Percentiles rank a stretch among this genome's conserved stretches.
Conservation (phyloP, 2,113 vertebrate genomes). For the Pelecanoides urinatrix region DNA sequence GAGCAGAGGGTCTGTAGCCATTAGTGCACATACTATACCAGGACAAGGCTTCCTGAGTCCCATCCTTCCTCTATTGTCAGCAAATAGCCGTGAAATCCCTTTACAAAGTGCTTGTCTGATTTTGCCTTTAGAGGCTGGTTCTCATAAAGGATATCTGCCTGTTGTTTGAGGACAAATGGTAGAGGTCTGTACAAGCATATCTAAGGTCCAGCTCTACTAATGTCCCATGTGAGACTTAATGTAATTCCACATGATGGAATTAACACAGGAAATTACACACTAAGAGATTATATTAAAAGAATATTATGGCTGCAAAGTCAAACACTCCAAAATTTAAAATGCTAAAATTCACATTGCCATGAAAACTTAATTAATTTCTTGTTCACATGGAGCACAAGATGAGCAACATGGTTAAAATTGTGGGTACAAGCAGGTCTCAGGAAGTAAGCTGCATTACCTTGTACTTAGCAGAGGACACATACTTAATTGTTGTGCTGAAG, state of each 20-base stretch:
- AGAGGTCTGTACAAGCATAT: neutral
- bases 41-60: neutral
- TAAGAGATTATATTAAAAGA: neutral
- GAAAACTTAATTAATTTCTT: neutral
- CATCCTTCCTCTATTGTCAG: neutral
- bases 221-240: neutral
- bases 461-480: neutral
- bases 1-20: neutral
- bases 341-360: neutral
- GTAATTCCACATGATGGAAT: slow-evolving; percentile 3
- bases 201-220: neutral
- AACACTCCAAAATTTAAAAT: neutral
- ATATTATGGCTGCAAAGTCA: neutral
- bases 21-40: neutral
- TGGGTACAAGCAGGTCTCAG: neutral
- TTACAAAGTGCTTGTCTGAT: neutral
- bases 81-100: neutral
- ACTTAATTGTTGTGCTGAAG: neutral
- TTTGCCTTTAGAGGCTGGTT: neutral
- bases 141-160: neutral
- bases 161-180: neutral
- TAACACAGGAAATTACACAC: neutral
- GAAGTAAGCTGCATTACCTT: neutral
- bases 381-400: neutral
- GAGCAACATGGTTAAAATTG: neutral